phyloP scores from a whole-genome alignment of 2,888 invertebrate species.

The Erebia ligea region DNA sequence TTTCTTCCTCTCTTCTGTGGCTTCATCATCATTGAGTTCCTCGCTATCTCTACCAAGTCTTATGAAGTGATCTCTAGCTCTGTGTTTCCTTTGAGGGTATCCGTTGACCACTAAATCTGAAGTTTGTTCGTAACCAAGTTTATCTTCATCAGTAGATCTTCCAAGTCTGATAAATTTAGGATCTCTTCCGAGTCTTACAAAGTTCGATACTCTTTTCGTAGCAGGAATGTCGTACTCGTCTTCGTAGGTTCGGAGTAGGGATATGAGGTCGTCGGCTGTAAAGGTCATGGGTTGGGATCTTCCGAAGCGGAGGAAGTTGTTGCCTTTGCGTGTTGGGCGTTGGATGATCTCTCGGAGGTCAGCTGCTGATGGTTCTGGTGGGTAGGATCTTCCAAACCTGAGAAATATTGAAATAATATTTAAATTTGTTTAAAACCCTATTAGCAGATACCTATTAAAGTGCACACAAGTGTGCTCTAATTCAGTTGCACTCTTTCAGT shows the following conservation, averaged over 20 bases:
- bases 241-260: constrained; percentile 66
- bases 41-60: constrained; percentile 74
- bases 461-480: no score
- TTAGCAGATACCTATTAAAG: no score
- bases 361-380: constrained; percentile 68
- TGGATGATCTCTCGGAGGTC: constrained; percentile 67
- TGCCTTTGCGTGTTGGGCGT: constrained; percentile 61
- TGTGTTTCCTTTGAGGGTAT: constrained; percentile 68
- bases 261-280: constrained; percentile 66
- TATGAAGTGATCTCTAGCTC: constrained; percentile 74
- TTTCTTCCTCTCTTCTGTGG: constrained; percentile 65
- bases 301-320: constrained; percentile 74
- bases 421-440: constrained; percentile 3
- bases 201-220: constrained; percentile 63
- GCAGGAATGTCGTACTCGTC: constrained; percentile 64
- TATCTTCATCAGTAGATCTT: constrained; percentile 63
- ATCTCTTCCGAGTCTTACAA: constrained; percentile 71
- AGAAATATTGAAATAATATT: constrained; percentile 16
- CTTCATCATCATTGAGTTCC: constrained; percentile 61
- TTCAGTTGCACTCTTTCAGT: no score
- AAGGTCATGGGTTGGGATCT: constrained; percentile 66
- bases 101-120: constrained; percentile 58
- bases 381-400: constrained; percentile 76
- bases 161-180: constrained; percentile 80
- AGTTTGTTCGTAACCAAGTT: constrained; percentile 53